Evolutionary conservation across 2,888 invertebrate species (phyloP), one percentile per base, ranked within the genome.

Genomic region (Crematogaster levior): DNA sequence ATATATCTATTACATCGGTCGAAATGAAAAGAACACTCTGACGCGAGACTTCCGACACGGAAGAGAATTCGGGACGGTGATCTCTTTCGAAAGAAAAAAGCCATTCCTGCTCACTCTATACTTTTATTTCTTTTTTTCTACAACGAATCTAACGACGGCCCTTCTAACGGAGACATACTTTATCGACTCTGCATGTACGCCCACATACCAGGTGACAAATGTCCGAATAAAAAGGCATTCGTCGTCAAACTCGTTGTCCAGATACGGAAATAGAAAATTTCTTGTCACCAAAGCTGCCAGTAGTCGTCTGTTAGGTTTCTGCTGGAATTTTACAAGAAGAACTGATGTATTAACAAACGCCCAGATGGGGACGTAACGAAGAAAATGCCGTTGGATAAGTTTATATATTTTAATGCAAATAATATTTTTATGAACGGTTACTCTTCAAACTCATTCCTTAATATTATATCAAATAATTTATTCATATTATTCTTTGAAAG

Each of bases 241-340:
- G 90, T 91, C 88, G 87, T 84, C 91, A 88, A 85, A 84, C 77
- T 27, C 65, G 53, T 81, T 74, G 73, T 43, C 21, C 40, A 48
- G 27, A 56, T 61, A 82, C 83, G 37, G 58, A 86, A 88, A 87
- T 85, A 88, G 87, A 88, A 85, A 85, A 81, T 81, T 81, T 85
- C 66, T 61, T 75, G 37, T 61, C 63, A n/a, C 80, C 68, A 81
- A 80, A 74, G 53, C 60, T 65, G 46, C 63, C 77, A 46, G 82
- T 83, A 84, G 84, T 80, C 61, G 80, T 51, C 70, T 83, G 81
- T 88, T 79, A 60, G 21, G 66, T 73, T 79, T 72, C 37, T 75
- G 51, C 21, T n/a, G 53, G 27, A 12, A 53, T 43, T 53, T 53
- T n/a, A 27, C 21, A 68, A 37, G 21, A 53, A 40, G 34, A 7